Percentiles rank a stretch among this genome's conserved stretches.
Conservation (phyloP, 2,113 vertebrate species). For the Tautogolabrus adspersus region DNA sequence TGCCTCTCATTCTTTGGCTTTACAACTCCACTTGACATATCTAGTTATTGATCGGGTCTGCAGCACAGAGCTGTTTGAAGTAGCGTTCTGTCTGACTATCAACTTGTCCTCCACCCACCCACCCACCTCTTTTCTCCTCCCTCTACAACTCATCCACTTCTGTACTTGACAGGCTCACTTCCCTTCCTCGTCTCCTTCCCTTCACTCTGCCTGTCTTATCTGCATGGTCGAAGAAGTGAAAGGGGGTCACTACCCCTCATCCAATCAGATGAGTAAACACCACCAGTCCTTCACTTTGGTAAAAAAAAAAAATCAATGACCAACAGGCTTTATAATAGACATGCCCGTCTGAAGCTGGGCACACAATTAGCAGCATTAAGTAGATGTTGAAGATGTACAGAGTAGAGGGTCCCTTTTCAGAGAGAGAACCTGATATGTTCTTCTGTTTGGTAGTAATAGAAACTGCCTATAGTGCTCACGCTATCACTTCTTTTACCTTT, state of each 20-base stretch:
- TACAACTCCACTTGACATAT: conserved; percentile 64
- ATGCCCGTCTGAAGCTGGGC: conserved; percentile 38
- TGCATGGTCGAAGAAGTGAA: conserved; percentile 53
- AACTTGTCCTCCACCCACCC: conserved; percentile 30
- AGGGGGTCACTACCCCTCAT: conserved; percentile 46
- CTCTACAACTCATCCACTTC: conserved; percentile 36
- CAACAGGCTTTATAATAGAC: conserved; percentile 46
- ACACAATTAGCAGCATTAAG: conserved; percentile 49
- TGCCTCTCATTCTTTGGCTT: conserved; percentile 42
- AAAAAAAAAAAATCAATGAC: conserved; percentile 55
- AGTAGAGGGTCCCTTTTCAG: conserved; percentile 2
- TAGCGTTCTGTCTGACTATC: conserved; percentile 44
- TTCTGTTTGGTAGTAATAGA: background rate
- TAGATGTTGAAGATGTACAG: conserved; percentile 20
- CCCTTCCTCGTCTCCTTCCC: conserved; percentile 12
- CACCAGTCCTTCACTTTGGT: conserved; percentile 43
- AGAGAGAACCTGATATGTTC: background rate
- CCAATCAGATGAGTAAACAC: conserved; percentile 67
- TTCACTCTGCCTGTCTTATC: conserved; percentile 57
- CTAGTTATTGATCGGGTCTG: conserved; percentile 61
- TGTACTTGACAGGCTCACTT: conserved; percentile 50
- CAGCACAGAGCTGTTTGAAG: conserved; percentile 47
- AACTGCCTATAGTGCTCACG: too few relatives aligned
- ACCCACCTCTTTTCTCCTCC: conserved; percentile 10
- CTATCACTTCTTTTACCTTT: too few relatives aligned